A percentile compares a stretch with the other conserved stretches of the same genome.
phyloP scores from a whole-genome alignment of 2,888 invertebrate genomes.

The Pristionchus fissidentatus region DNA sequence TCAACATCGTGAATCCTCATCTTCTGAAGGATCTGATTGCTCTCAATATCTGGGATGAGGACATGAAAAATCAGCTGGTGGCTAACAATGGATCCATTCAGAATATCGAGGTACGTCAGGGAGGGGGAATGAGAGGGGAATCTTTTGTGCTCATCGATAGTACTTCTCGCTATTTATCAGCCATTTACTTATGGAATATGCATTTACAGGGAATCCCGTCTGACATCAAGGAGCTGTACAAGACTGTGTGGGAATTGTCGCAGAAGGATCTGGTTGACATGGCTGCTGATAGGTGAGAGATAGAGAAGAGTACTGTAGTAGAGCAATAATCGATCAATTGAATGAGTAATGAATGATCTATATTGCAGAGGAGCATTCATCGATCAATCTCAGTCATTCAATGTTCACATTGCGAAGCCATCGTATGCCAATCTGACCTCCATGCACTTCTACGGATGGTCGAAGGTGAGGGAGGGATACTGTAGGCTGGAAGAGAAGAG shows the following conservation, averaged over 20 bases:
- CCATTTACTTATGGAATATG: background rate
- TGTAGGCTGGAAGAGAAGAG: background rate
- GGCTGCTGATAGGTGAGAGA: conserved; percentile 58
- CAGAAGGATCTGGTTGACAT: conserved; percentile 82
- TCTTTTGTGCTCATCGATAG: no score
- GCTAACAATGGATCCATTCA: conserved; percentile 92
- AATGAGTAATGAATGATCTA: conserved; percentile 77
- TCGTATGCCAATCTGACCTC: conserved; percentile 93
- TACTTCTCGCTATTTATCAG: background rate
- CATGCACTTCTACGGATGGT: conserved; percentile 99
- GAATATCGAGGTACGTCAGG: conserved; percentile 74
- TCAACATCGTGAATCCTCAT: conserved; percentile 93
- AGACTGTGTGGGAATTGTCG: conserved; percentile 80
- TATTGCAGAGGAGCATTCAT: conserved; percentile 90
- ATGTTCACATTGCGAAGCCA: conserved; percentile 95
- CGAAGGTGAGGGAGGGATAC: conserved; percentile 79
- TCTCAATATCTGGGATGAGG: conserved; percentile 90
- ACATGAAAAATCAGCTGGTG: conserved; percentile 94
- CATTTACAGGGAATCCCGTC: conserved; percentile 66
- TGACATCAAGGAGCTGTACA: conserved; percentile 78
- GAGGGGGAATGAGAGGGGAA: background rate
- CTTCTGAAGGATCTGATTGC: conserved; percentile 92
- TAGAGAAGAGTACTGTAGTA: background rate
- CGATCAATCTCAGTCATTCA: conserved; percentile 98
- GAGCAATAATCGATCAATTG: conserved; percentile 77